Evolutionary conservation across 2,113 vertebrate species (phyloP), one percentile per base, ranked within the genome.

Genomic region (Oncorhynchus masou): DNA sequence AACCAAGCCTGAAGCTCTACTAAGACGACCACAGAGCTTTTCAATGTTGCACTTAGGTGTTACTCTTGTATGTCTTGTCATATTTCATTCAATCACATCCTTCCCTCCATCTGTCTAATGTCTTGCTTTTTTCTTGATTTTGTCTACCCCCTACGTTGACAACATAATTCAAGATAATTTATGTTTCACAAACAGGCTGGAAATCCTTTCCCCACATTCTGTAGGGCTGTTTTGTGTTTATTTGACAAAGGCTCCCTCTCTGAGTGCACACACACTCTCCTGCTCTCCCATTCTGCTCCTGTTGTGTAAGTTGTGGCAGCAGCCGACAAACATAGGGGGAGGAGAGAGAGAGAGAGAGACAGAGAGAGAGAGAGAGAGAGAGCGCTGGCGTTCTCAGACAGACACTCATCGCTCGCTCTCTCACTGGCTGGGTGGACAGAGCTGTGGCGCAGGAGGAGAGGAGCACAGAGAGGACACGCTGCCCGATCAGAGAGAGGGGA

Each of bases 391-490:
- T n/a, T 29, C 24, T 15, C 19, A 66, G 64, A 66, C 64, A 16
- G 64, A 9, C 59, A 15, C 69, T 88, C 83, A 83, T 83, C 83
- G 73, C 86, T 86, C 83, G 85, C 83, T 74, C 84, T 81, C 86
- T 88, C 85, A 68, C 76, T 68, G 85, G 83, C 82, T 88, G 87
- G 78, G 62, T 78, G 87, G 85, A 87, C 83, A 49, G 89, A 89
- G 77, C 89, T 81, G 82, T 83, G 88, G 86, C 74, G 88, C 87
- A 81, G 84, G 88, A 86, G 76, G 60, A 71, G 48, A 71, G 72
- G 68, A 84, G 78, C 60, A 57, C 81, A 78, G 39, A 82, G 82
- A 78, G 83, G 64, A 87, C 77, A 80, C 77, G 77, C 78, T 71
- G 80, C 76, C 49, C 75, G 74, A 74, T 82, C 85, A 84, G 25